A percentile compares a stretch with the other conserved stretches of the same genome.
phyloP scores from a whole-genome alignment of 2,113 vertebrate species.

The Indicator indicator region DNA sequence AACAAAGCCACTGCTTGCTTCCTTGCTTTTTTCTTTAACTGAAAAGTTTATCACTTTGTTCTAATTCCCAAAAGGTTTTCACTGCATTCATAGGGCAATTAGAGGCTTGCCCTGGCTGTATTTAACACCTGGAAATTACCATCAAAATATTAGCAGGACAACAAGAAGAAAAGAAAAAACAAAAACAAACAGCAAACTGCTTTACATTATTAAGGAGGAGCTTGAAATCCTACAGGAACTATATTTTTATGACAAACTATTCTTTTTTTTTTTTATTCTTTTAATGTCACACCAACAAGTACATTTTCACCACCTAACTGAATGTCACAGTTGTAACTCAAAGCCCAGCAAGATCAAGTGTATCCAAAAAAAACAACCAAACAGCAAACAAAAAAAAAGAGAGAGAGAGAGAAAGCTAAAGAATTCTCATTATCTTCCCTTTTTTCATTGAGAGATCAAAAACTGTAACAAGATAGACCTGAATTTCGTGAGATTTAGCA shows the following conservation, averaged over 20 bases:
- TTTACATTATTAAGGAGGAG: not conserved
- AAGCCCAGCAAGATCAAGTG: too few species aligned
- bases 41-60: constrained; percentile 19
- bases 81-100: not conserved
- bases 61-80: constrained; percentile 19
- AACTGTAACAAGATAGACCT: too few species aligned
- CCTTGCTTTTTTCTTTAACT: not conserved
- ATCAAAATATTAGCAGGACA: constrained; percentile 12
- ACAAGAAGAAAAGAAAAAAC: not conserved
- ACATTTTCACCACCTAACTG: too few species aligned
- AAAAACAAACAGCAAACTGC: too few species aligned
- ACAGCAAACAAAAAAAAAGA: too few species aligned
- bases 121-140: constrained; percentile 21
- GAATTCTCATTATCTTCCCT: too few species aligned
- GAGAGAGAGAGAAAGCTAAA: too few species aligned
- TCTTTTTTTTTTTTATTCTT: not conserved
- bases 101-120: constrained; percentile 9
- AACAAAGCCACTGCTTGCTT: not conserved
- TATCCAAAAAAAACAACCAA: too few species aligned
- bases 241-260: constrained; percentile 23
- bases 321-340: too few species aligned
- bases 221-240: constrained; percentile 12
- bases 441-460: too few species aligned
- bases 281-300: not conserved
- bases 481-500: too few species aligned